Evolutionary conservation across 1,140 invertebrate genomes (phyloP).

Genomic region (Brachionus paranguensis): DNA sequence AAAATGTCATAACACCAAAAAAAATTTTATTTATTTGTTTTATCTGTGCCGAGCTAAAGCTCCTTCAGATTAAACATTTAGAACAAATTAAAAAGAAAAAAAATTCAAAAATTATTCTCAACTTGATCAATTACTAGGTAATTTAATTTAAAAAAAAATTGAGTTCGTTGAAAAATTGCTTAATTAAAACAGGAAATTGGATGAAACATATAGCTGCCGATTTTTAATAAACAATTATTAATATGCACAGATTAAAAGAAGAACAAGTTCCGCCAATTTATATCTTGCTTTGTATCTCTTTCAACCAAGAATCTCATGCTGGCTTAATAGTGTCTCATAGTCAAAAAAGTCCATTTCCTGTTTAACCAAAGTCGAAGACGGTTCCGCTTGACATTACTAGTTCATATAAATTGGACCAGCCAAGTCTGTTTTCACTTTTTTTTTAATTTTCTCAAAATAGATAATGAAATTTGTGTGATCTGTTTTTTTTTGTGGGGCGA

Average conservation of each 20-base stretch:
- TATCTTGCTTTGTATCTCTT: neutral
- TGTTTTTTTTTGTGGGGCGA: neutral
- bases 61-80: no score
- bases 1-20: neutral
- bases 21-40: no score
- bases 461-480: slow-evolving; percentile 25
- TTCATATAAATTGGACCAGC: neutral
- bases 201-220: neutral
- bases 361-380: neutral
- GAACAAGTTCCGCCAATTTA: neutral
- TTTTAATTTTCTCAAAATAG: neutral
- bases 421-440: neutral
- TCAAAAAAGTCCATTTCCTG: neutral
- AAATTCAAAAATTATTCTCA: neutral
- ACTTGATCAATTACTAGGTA: neutral
- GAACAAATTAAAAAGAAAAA: neutral
- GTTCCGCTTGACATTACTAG: neutral
- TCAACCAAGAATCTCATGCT: neutral
- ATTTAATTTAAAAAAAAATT: neutral
- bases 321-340: neutral
- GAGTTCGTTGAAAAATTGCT: neutral
- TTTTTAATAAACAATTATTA: neutral
- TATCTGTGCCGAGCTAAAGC: no score
- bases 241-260: neutral
- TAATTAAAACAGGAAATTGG: neutral